Conservation (phyloP, 2,797 vertebrate genomes). For the Scleropages formosus region DNA sequence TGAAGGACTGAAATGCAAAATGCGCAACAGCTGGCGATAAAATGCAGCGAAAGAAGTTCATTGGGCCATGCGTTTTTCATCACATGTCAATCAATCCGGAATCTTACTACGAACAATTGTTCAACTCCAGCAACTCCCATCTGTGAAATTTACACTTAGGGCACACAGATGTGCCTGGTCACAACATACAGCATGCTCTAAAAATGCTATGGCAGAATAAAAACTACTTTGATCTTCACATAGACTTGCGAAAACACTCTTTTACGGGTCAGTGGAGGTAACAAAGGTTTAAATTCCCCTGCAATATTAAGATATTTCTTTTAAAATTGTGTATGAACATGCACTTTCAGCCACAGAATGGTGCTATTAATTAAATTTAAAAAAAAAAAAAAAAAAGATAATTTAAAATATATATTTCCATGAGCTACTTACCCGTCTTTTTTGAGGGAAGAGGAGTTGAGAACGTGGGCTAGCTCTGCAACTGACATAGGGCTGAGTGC, state of each 20-base stretch:
- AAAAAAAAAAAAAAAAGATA: background rate
- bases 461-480: conserved; percentile 59
- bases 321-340: background rate
- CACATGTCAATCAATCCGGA: background rate
- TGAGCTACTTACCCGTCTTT: conserved; percentile 62
- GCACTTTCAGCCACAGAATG: background rate
- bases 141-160: background rate
- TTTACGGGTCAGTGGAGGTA: background rate
- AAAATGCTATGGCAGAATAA: background rate
- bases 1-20: background rate
- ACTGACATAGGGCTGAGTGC: conserved; percentile 60
- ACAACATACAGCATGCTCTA: background rate
- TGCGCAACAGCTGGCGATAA: no score
- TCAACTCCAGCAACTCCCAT: background rate
- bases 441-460: conserved; percentile 50
- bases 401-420: conserved; percentile 20
- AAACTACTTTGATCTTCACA: conserved; percentile 7
- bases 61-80: background rate
- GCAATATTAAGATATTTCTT: background rate
- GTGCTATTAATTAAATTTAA: background rate
- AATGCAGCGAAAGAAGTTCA: no score
- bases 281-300: background rate
- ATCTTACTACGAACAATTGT: background rate
- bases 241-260: background rate
- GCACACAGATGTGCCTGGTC: no score